Evolutionary conservation across 2,797 vertebrate species (phyloP).

Genomic region (Hypotaenidia okinawae): DNA sequence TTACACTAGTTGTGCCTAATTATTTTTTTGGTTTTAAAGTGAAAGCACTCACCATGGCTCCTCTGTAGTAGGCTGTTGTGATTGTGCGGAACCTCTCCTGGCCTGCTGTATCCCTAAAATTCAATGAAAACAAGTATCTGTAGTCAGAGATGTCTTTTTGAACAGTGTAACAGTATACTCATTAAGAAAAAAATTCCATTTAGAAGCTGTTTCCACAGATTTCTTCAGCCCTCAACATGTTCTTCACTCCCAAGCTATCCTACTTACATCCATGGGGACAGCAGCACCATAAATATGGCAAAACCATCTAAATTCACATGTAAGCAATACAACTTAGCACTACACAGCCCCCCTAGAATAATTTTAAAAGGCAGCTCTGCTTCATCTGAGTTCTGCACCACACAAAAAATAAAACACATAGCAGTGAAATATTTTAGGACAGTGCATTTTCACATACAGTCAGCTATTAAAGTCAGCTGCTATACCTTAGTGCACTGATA

Average conservation of each 20-base stretch:
- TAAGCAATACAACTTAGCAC: background rate
- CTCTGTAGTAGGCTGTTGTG: constrained; percentile 97
- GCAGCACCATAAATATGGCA: background rate
- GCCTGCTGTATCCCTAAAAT: constrained; percentile 93
- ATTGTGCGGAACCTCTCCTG: constrained; percentile 99
- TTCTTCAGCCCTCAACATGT: background rate
- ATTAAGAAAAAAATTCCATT: background rate
- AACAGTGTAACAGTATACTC: background rate
- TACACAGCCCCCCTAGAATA: background rate
- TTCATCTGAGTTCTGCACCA: background rate
- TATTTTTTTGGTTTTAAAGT: background rate
- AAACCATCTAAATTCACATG: background rate
- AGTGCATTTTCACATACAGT: background rate
- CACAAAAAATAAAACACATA: background rate
- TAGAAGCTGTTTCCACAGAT: background rate
- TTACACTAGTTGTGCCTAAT: background rate
- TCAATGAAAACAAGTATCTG: background rate
- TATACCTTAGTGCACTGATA: background rate
- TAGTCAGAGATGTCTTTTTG: background rate
- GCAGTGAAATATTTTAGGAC: background rate
- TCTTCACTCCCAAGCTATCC: background rate
- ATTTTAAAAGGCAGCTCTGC: background rate
- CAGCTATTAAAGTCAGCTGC: background rate
- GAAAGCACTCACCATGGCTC: constrained; percentile 90
- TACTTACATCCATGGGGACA: background rate